Evolutionary conservation across 2,797 vertebrate genomes (phyloP).

Genomic region (Parambassis ranga): DNA sequence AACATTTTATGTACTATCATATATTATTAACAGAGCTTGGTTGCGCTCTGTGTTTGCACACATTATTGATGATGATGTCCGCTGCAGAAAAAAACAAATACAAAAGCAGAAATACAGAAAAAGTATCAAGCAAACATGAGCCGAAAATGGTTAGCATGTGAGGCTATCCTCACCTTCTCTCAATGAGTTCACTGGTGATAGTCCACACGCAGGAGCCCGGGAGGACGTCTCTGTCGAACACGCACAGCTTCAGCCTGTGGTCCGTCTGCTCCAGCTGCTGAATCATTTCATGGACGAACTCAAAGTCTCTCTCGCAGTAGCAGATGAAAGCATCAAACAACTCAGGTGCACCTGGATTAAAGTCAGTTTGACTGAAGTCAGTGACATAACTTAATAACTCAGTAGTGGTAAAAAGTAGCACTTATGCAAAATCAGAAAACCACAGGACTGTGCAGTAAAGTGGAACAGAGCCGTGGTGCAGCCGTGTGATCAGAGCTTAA

Average conservation of each 20-base stretch:
- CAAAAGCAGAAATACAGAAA: not conserved
- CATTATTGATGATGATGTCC: too few species aligned
- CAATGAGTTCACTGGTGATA: conserved; percentile 96
- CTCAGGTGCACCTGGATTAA: conserved; percentile 81
- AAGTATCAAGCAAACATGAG: too few species aligned
- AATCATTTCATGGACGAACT: conserved; percentile 96
- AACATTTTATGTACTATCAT: too few species aligned
- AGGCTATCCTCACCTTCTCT: conserved; percentile 82
- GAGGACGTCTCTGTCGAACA: conserved; percentile 94
- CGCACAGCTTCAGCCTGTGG: conserved; percentile 90
- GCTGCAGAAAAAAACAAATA: not conserved
- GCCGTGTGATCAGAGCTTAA: not conserved
- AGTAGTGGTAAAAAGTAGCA: not conserved
- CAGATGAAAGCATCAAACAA: conserved; percentile 97
- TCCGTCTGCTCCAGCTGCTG: conserved; percentile 89
- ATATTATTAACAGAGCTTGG: not conserved
- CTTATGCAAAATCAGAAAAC: not conserved
- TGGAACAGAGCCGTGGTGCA: not conserved
- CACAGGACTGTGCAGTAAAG: not conserved
- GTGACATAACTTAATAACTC: not conserved
- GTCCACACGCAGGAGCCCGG: conserved; percentile 95
- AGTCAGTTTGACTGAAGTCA: not conserved
- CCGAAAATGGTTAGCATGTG: not conserved
- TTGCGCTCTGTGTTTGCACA: too few species aligned
- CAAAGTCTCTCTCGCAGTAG: conserved; percentile 91